phyloP scores from a whole-genome alignment of 2,797 vertebrate species.

The Galaxias olidus region DNA sequence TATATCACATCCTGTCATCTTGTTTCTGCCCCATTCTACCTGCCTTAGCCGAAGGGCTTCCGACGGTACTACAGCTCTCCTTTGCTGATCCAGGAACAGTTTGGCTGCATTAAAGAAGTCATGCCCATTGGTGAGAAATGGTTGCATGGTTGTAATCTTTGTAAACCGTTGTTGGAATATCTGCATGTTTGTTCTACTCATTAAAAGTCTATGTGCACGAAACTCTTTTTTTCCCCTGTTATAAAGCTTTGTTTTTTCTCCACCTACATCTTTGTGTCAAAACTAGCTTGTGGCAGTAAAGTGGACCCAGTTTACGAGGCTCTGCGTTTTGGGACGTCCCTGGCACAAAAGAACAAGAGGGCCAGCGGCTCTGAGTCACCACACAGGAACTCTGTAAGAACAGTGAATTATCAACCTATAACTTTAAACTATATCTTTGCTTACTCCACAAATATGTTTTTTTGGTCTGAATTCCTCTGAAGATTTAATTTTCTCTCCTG shows the following conservation, averaged over 20 bases:
- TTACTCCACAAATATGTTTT: no score
- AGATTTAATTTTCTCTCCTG: no score
- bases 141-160: no score
- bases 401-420: not conserved
- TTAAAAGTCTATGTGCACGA: no score
- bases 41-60: constrained; percentile 93
- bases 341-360: constrained; percentile 95
- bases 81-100: constrained; percentile 97
- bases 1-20: not conserved
- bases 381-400: constrained; percentile 88
- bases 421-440: no score
- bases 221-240: no score
- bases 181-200: no score
- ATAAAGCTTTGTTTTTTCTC: no score
- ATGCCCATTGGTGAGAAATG: constrained; percentile 96
- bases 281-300: constrained; percentile 95
- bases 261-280: no score
- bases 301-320: constrained; percentile 98
- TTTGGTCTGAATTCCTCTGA: not conserved
- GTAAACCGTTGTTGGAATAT: no score
- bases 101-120: constrained; percentile 98
- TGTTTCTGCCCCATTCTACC: constrained; percentile 43
- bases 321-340: constrained; percentile 93
- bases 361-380: constrained; percentile 91
- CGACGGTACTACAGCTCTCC: constrained; percentile 97